Conservation (phyloP, 92 coral and sea anemone genomes). For the Hydrozoanthus gracilis region DNA sequence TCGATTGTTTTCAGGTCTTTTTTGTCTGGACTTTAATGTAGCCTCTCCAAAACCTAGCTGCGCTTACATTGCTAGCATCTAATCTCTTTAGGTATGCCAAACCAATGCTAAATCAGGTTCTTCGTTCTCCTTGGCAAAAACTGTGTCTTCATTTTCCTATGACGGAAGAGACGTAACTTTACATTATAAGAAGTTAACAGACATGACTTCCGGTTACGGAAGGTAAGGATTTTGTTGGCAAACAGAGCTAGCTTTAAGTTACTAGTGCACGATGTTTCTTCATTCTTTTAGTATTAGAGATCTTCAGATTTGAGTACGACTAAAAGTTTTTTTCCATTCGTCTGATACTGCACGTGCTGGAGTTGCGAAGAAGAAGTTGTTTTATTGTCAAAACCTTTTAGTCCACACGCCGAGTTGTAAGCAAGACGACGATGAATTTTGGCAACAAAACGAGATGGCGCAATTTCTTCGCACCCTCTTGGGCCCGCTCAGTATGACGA, state of each 20-base stretch:
- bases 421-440: no score
- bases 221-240: neutral
- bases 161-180: slow-evolving; percentile 39
- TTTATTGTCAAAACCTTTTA: no score
- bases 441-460: no score
- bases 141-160: slow-evolving; percentile 31
- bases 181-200: slow-evolving; percentile 7
- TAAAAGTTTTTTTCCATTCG: no score
- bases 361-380: no score
- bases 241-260: no score
- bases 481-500: no score
- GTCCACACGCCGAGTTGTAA: no score
- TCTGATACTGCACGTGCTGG: no score
- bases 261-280: neutral
- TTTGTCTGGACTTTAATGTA: no score
- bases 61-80: neutral
- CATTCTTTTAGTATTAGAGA: neutral
- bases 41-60: neutral
- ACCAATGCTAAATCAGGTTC: neutral
- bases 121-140: slow-evolving; percentile 22
- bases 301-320: neutral
- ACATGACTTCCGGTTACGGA: neutral
- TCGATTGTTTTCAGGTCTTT: no score
- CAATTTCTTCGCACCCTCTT: no score
- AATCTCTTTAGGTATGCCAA: slow-evolving; percentile 29